Base-by-base conservation (phyloP, 2,113 vertebrate species). In the Caloenas nicobarica region DNA sequence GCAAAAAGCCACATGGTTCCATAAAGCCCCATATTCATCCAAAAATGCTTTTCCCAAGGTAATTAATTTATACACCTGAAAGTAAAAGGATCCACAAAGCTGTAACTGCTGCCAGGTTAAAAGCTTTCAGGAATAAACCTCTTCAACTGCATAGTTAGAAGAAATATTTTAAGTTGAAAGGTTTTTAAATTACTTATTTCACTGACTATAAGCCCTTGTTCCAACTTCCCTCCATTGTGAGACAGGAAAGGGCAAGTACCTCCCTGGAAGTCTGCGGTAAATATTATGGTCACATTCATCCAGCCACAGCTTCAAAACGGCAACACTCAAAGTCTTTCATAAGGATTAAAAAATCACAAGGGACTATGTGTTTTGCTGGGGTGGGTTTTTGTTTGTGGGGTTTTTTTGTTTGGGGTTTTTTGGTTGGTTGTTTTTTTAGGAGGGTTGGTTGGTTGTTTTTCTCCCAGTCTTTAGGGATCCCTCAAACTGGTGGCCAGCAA, bases 191-290 rank as follows among this genome's bases (percentile, higher is more conserved):
- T 38, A 87, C 22, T 84, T 73, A 40, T 84, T 96, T 84, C 72
- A 60, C 48, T 34, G 57, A 81, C 48, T 92, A 6, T 31, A 73
- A 91, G 54, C 10, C 57, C 65, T 65, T 58, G 85, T 73, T 95
- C 64, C 85, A 86, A 91, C 92, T 96, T 96, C 93, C 93, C 76
- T 88, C 68, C 65, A 96, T 93, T 96, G 94, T 95, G 79, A 90
- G 82, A 60, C 95, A 96, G 96, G 94, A 96, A 96, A 90, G 86
- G 86, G 80, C 88, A 93, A 91, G 91, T 16, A 88, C 94, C 84
- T 95, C 74, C 94, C 93, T 91, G 91, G 93, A 96, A 96, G 76
- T 60, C 90, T 88, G 85, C 5, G 13, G 85, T 94, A 96, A 96
- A 94, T 94, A 91, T 91, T 88, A 86, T 71, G 71, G 79, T 81